phyloP scores from a whole-genome alignment of 2,888 invertebrate genomes.

The Lomographa bimaculata region DNA sequence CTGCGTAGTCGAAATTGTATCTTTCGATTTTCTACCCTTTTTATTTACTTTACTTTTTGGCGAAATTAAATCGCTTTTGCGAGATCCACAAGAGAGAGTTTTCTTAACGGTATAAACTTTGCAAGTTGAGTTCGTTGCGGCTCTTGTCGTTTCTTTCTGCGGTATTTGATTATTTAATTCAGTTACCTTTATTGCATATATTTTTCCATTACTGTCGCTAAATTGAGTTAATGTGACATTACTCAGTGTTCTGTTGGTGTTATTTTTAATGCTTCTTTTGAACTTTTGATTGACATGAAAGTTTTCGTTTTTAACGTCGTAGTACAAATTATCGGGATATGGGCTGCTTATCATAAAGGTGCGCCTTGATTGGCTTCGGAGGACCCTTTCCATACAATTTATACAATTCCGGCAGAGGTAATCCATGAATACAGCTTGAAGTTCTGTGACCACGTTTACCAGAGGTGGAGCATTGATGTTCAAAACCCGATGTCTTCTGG shows the following conservation, averaged over 20 bases:
- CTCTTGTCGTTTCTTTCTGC: too few relatives aligned
- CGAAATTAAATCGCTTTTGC: constrained; percentile 46
- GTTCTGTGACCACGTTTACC: constrained; percentile 34
- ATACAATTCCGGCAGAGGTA: constrained; percentile 47
- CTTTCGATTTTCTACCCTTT: constrained; percentile 46
- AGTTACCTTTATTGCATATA: constrained; percentile 61
- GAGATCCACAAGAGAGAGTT: constrained; percentile 51
- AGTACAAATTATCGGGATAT: too few relatives aligned
- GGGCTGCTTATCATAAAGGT: constrained; percentile 22
- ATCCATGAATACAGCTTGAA: constrained; percentile 47
- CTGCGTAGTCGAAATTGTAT: constrained; percentile 5
- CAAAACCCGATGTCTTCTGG: constrained; percentile 9
- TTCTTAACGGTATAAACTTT: constrained; percentile 59
- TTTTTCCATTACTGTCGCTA: constrained; percentile 43
- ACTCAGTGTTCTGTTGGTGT: too few relatives aligned
- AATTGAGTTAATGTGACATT: constrained; percentile 57
- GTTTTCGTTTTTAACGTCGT: too few relatives aligned
- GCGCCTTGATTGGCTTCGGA: constrained; percentile 44
- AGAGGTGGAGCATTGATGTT: constrained; percentile 40
- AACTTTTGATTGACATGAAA: too few relatives aligned
- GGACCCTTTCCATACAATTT: constrained; percentile 54
- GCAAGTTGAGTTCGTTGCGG: constrained; percentile 39
- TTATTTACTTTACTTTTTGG: constrained; percentile 47
- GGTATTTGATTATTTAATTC: constrained; percentile 37
- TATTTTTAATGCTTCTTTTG: too few relatives aligned